phyloP scores from a whole-genome alignment of 2,113 vertebrate genomes.

The Ameiurus melas region DNA sequence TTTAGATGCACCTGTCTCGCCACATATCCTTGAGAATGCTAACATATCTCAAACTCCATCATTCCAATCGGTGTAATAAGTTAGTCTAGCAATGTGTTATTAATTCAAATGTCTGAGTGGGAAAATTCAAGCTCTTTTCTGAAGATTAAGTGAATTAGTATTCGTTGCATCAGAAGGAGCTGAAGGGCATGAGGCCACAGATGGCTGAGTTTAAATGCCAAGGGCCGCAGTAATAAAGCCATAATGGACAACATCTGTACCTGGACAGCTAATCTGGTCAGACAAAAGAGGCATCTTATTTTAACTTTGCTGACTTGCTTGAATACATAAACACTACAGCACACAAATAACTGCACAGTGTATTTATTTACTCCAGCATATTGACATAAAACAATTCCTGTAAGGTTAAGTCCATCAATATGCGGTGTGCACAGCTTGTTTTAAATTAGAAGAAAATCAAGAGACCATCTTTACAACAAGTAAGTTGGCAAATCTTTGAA shows the following conservation, averaged over 20 bases:
- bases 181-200: conserved; percentile 41
- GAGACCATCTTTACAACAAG: background rate
- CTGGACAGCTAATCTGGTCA: conserved; percentile 31
- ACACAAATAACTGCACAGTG: background rate
- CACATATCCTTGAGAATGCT: background rate
- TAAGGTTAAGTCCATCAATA: background rate
- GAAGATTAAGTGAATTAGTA: conserved; percentile 32
- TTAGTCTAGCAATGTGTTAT: background rate
- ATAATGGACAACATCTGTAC: conserved; percentile 41
- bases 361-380: background rate
- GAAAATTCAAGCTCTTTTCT: conserved; percentile 6
- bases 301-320: background rate
- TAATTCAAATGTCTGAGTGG: conserved; percentile 9
- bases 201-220: conserved; percentile 35
- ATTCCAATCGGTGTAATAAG: conserved; percentile 18
- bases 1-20: too few species aligned
- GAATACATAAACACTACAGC: background rate
- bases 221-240: conserved; percentile 40
- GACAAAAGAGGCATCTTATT: conserved; percentile 11
- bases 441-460: background rate
- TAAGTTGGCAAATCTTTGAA: background rate
- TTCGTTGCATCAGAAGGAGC: conserved; percentile 30
- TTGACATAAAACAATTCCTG: background rate
- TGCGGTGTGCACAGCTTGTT: background rate
- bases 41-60: background rate